phyloP scores from a whole-genome alignment of 2,797 vertebrate species.

The Channallabes apus region DNA sequence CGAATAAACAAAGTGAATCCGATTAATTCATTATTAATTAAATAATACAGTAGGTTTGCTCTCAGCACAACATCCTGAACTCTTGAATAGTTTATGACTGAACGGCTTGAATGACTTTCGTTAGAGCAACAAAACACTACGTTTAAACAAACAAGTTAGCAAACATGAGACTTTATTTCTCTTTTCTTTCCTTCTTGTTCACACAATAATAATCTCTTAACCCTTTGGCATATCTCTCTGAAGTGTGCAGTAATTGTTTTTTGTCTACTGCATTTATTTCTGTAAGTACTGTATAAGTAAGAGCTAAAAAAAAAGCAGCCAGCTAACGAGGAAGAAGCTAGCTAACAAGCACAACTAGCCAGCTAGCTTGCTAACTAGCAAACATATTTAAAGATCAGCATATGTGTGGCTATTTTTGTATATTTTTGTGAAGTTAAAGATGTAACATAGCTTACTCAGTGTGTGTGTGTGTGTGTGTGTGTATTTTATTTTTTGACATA shows the following conservation, averaged over 20 bases:
- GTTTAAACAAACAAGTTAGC: neutral
- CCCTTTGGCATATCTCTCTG: neutral
- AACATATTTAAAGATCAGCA: neutral
- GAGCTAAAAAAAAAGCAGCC: neutral
- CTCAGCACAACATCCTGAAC: conserved; percentile 21
- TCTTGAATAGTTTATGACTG: conserved; percentile 29
- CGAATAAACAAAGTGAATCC: neutral
- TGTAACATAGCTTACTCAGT: neutral
- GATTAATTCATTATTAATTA: conserved; percentile 22
- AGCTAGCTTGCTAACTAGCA: neutral
- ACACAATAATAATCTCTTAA: neutral
- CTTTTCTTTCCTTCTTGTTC: neutral
- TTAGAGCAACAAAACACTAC: neutral
- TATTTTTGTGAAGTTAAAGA: neutral
- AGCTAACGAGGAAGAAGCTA: neutral
- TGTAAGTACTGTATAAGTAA: neutral
- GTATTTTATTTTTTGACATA: neutral
- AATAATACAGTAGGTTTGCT: neutral
- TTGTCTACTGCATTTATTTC: neutral
- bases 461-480: conserved; percentile 1
- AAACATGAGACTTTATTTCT: neutral
- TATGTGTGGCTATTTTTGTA: neutral
- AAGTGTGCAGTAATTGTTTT: too few relatives aligned
- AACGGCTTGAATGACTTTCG: neutral
- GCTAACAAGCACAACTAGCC: neutral